Base-by-base conservation (phyloP, 2,888 invertebrate genomes). In the Acrobasis repandana region DNA sequence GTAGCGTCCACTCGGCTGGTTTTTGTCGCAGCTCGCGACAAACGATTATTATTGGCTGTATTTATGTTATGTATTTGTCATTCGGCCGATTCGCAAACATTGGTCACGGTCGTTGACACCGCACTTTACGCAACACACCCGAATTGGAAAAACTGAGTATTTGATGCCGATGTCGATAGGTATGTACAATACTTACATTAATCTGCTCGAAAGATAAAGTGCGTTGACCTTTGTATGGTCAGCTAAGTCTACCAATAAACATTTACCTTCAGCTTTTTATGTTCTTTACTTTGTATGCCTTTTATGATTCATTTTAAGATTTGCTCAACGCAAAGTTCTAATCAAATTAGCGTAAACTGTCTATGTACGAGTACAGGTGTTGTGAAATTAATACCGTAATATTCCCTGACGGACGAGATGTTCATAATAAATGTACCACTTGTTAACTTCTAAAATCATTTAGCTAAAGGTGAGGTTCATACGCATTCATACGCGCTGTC, bases 41-140 rank as follows among this genome's bases (percentile, higher is more conserved):
- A 78, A 83, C 77, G 73, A 69, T 79, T 79, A 80, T 84, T 80
- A 81, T 84, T 80, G 70, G 71, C 67, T 65, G 68, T 74, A 73
- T 82, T 80, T 75, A 73, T 74, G 76, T 75, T 78, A n/a, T n/a
- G n/a, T n/a, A 73, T 79, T 76, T 78, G 80, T 80, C 75, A 72
- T 71, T 65, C 67, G 71, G 63, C 66, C 70, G 71, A 79, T 76
- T 76, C 72, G 74, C 74, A 74, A 79, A 80, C 73, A 74, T 60
- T 70, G 71, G 62, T 65, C 67, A 69, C 75, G 86, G 86, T 83
- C 85, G 77, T 83, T 85, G 83, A 72, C 75, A 79, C 66, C 62
- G 61, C 59, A 63, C 68, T 80, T 83, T 78, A 80, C 81, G 79
- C 76, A 80, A 82, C 34, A 20, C 14, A 38, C 48, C 38, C 46